phyloP scores from a whole-genome alignment of 2,888 invertebrate species.

The Pyrocoelia pectoralis region DNA sequence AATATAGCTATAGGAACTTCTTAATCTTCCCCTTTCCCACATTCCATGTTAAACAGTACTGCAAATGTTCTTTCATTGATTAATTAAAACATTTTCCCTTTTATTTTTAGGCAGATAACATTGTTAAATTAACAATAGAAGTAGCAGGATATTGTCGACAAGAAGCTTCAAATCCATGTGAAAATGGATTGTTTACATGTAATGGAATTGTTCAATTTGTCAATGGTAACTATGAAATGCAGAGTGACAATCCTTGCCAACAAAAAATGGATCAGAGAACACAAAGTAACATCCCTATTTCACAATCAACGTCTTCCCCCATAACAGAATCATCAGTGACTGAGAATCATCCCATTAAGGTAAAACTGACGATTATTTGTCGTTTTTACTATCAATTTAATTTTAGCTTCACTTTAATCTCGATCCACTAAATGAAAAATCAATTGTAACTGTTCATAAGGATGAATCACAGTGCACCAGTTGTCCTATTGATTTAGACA shows the following conservation, averaged over 20 bases:
- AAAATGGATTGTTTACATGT: constrained; percentile 45
- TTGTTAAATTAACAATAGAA: constrained; percentile 18
- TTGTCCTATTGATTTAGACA: constrained; percentile 63
- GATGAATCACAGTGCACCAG: constrained; percentile 60
- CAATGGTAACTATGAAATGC: constrained; percentile 41
- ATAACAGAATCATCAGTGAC: constrained; percentile 2
- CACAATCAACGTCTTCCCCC: constrained; percentile 6
- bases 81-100: background rate
- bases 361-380: background rate
- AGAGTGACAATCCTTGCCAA: constrained; percentile 48
- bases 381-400: background rate
- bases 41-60: no score
- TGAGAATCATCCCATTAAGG: background rate
- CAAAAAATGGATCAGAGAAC: constrained; percentile 39
- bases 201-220: constrained; percentile 46
- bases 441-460: constrained; percentile 62
- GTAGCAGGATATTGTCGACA: constrained; percentile 16
- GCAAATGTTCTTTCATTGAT: no score
- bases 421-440: constrained; percentile 54
- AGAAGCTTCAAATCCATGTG: constrained; percentile 30
- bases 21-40: no score
- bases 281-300: no score
- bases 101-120: constrained; percentile 15
- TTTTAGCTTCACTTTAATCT: constrained; percentile 44
- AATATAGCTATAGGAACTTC: no score